phyloP scores from a whole-genome alignment of 2,797 vertebrate genomes.

The Bryconaethiops microstoma region DNA sequence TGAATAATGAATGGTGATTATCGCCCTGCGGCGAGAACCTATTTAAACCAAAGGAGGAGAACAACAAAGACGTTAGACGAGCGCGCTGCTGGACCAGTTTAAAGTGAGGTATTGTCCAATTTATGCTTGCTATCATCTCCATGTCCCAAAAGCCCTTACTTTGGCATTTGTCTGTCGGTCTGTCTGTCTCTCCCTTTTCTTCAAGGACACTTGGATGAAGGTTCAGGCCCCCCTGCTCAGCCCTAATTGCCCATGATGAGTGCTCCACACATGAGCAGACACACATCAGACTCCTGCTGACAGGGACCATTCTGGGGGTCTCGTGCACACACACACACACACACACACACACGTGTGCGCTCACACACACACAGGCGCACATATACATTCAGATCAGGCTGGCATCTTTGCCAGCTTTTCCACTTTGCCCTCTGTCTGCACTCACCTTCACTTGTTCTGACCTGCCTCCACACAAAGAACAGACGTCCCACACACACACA shows the following conservation, averaged over 20 bases:
- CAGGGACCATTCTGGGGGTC: constrained; percentile 54
- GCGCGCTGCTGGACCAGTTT: constrained; percentile 1
- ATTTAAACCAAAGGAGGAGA: constrained; percentile 53
- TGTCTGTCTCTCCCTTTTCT: constrained; percentile 21
- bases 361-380: not conserved
- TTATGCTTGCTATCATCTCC: not conserved
- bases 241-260: constrained; percentile 84
- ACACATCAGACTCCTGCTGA: constrained; percentile 78
- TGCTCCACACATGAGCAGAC: constrained; percentile 81
- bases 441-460: constrained; percentile 48
- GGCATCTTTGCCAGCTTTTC: constrained; percentile 25
- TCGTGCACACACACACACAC: constrained; percentile 11
- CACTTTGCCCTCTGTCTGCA: constrained; percentile 42
- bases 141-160: not conserved
- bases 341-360: not conserved
- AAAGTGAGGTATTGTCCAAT: constrained; percentile 18
- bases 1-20: constrained; percentile 62
- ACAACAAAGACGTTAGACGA: constrained; percentile 47
- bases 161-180: constrained; percentile 1
- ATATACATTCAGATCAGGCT: constrained; percentile 43
- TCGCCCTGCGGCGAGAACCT: constrained; percentile 58
- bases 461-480: constrained; percentile 37
- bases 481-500: constrained; percentile 18
- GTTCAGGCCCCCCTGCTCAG: constrained; percentile 68
- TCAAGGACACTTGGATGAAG: constrained; percentile 58